These are phyloP conservation scores for Reticulitermes speratus DNA, from an alignment of 1,140 invertebrate species.

Conservation along the genomic window DNA sequence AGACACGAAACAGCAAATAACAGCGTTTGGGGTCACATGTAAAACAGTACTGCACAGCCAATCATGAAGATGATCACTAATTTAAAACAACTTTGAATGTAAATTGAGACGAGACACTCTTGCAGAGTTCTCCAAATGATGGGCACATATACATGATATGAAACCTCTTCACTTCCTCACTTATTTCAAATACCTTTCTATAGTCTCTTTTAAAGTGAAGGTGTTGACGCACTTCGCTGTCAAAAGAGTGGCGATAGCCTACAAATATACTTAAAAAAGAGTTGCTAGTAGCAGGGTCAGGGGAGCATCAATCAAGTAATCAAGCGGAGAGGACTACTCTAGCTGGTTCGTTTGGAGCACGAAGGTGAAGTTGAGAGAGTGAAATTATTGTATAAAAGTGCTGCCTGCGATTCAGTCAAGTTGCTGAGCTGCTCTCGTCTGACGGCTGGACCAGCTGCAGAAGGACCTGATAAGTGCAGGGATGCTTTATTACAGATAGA, in stretches of 20 bases:
- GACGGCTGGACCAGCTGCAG: slow-evolving; percentile 14
- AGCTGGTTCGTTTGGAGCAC: slow-evolving; percentile 8
- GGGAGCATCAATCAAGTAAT: slow-evolving; percentile 18
- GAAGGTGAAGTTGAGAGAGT: slow-evolving; percentile 9
- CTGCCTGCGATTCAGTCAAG: slow-evolving; percentile 8
- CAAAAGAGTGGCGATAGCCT: slow-evolving; percentile 14
- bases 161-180: not conserved
- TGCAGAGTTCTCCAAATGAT: not conserved
- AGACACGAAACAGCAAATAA: not conserved
- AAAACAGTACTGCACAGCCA: not conserved
- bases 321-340: slow-evolving; percentile 2
- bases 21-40: not conserved
- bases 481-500: slow-evolving; percentile 16
- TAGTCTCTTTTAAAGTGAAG: not conserved
- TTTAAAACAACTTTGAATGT: not conserved
- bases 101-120: not conserved
- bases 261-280: slow-evolving; percentile 17
- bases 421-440: not conserved
- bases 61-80: not conserved
- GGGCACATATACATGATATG: not conserved
- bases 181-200: slow-evolving; percentile 4
- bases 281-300: slow-evolving; percentile 9
- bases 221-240: not conserved
- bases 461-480: slow-evolving; percentile 9
- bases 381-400: slow-evolving; percentile 19